These are phyloP conservation scores for Sipha flava DNA, from an alignment of 1,140 invertebrate species.

Conservation along the genomic window DNA sequence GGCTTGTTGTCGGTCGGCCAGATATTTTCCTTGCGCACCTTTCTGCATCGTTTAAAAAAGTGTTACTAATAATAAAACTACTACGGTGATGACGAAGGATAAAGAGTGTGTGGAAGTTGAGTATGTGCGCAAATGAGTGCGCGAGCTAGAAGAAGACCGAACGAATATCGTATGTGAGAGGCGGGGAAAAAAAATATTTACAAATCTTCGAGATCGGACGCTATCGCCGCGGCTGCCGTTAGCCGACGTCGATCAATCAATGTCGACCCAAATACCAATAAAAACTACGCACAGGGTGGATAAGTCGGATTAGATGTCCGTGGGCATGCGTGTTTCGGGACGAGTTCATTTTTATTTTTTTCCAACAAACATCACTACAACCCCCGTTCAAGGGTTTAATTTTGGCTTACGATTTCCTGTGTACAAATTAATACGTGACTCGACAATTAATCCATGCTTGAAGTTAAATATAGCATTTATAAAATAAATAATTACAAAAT, in stretches of 20 bases:
- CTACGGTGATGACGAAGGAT: neutral
- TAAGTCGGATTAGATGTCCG: too few species aligned
- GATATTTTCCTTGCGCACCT: neutral
- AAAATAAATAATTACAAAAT: too few species aligned
- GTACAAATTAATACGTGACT: too few species aligned
- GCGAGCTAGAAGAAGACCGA: neutral
- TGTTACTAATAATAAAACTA: constrained; percentile 10
- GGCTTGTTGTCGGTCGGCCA: neutral
- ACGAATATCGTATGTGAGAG: neutral
- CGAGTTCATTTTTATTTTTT: neutral
- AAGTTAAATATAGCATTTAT: too few species aligned
- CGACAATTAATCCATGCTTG: too few species aligned
- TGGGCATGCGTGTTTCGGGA: neutral
- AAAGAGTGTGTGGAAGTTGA: neutral
- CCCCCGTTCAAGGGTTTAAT: too few species aligned
- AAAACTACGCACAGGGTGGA: neutral
- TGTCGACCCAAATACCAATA: constrained; percentile 14
- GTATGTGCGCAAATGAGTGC: neutral
- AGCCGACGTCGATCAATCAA: constrained; percentile 12
- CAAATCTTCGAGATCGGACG: neutral
- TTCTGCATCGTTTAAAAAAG: constrained; percentile 11
- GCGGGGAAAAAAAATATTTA: neutral
- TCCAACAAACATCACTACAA: neutral
- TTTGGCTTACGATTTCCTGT: too few species aligned
- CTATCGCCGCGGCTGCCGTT: neutral